Evolutionary conservation across 2,888 invertebrate species (phyloP), one percentile per base, ranked within the genome.

Genomic region (Formica aserva): DNA sequence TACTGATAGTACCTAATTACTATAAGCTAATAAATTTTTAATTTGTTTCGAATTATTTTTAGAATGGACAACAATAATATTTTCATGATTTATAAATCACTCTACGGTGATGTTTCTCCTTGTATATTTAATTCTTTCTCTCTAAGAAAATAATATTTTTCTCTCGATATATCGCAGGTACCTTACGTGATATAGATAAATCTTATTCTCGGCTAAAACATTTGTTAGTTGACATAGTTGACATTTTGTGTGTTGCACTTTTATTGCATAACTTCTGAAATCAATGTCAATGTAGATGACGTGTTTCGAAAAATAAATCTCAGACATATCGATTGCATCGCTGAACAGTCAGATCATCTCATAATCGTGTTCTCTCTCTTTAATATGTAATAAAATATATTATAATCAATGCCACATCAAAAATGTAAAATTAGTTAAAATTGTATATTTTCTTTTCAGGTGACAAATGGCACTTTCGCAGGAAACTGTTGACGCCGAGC

Each of bases 401-500:
- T 72, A 22, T 26, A 18, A 52, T n/a, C 13, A 60, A 29, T 60
- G 13, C 29, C 6, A 29, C 29, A 35, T 35, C 6, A 1, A 2
- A 29, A 57, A 72, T 38, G 57, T 48, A 18, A 48, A 48, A 48
- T 48, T 1, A 18, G 15, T 15, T 45, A 72, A 38, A 38, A 38
- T 38, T 26, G 26, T n/a, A 4, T 26, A 15, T n/a, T 48, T 0
- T 13, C 0, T n/a, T 84, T 90, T 26, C 80, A 94, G 94, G 94
- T 0, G 87, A 90, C 6, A 92, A 91, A 60, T 94, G 94, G 94
- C 92, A 93, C 52, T 75, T 84, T 6, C 91, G 93, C n/a, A 91
- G 95, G 69, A 95, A 95, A 84, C 65, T 95, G 8, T 80, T 95
- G 32, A 94, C 95, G 0, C 93, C 95, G 3, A 91, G 93, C 0